Base-by-base conservation (phyloP, 1,140 invertebrate species). In the Plutomurus gul region DNA sequence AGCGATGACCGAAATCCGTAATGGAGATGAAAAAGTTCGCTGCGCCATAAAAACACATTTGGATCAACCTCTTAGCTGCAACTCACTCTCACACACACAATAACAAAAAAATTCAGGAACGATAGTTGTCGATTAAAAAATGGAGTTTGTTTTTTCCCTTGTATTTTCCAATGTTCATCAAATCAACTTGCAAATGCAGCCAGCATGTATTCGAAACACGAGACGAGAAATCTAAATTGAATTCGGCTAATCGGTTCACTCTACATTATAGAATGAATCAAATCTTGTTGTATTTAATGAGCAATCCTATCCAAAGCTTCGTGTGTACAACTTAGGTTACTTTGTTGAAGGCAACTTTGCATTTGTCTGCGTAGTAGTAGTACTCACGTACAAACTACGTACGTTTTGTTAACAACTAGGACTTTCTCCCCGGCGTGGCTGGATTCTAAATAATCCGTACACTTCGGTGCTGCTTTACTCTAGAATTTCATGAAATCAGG, bases 31-130 rank as follows among this genome's bases (percentile, higher is more conserved):
- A 75, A 78, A 78, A 76, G 20, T 81, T 81, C 80, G 76, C 75
- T 76, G 73, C 76, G 80, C 80, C 80, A 81, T 81, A 78, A 78
- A 81, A 81, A 81, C 76, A 76, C 80, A 81, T 81, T 78, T 77
- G 80, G 80, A 74, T 77, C 11, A 75, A 77, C 75, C 79, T 72
- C 22, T 72, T 72, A 22, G n/a, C 36, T 43, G 7, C 8, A 65
- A 65, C 30, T 27, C 27, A 30, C 36, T 71, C 65, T 72, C 70
- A 22, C 36, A 22, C 70, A 39, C 70, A 47, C 47, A 39, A 43
- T 43, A 78, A 78, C 70, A 78, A 73, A 74, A 65, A 65, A 13
- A 73, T 71, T 72, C 43, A 47, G 33, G 76, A 70, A 47, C 56
- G 76, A 37, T 73, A 30, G 51, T 11, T 73, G 71, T 47, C 22